Percentiles rank a stretch among this genome's conserved stretches.
These are phyloP conservation scores for Magallana nippona DNA, from an alignment of 2,888 invertebrate species.

Conservation along the genomic window DNA sequence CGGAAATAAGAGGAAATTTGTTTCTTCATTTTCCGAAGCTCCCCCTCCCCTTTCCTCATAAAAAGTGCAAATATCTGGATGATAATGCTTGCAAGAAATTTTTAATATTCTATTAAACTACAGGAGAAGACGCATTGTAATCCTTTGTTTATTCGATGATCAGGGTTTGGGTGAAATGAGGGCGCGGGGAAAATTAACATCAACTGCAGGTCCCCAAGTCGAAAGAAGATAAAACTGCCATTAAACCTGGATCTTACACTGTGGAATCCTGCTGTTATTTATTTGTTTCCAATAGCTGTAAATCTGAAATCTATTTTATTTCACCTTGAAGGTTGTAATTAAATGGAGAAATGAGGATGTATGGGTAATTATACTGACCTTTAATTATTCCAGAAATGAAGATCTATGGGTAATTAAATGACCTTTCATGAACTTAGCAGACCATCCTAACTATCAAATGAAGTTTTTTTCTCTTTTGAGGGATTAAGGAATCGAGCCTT, in stretches of 20 bases:
- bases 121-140: neutral
- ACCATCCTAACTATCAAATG: too few species aligned
- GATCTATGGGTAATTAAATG: too few species aligned
- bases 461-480: too few species aligned
- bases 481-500: too few species aligned
- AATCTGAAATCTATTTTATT: neutral
- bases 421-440: too few species aligned
- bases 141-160: neutral
- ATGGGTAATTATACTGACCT: neutral
- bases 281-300: conserved; percentile 3
- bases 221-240: conserved; percentile 1
- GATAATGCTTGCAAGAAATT: neutral
- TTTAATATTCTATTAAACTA: neutral
- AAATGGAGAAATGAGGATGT: neutral
- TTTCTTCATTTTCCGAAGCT: neutral
- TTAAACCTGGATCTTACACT: neutral
- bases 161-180: neutral
- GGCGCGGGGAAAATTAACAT: neutral
- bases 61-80: neutral
- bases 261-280: neutral
- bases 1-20: conserved; percentile 1
- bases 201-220: neutral
- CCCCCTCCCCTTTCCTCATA: neutral
- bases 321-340: neutral
- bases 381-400: too few species aligned